Evolutionary conservation across 2,113 vertebrate species (phyloP), one percentile per base, ranked within the genome.

Genomic region (Epinephelus lanceolatus): DNA sequence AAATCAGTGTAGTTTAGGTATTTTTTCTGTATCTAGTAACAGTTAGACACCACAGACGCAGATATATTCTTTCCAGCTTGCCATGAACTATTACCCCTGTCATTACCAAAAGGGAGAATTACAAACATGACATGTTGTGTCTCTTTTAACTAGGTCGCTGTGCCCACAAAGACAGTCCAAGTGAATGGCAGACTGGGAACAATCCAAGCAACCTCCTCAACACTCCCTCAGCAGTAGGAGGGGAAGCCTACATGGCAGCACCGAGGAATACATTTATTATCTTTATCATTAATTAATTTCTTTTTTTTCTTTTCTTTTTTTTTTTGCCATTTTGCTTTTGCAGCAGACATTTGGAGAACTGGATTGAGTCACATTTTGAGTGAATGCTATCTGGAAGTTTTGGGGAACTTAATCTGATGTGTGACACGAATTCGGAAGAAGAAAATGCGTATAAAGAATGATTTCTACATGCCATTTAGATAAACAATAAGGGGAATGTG

Each of bases 121-220:
- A 49, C 53, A 81, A 87, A 83, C 52, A 74, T 86, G 33, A 84
- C 49, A 40, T 80, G 72, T 85, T 81, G 45, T 84, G 60, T 90
- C 75, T 86, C 61, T 63, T 78, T 80, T 61, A 47, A 75, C 81
- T 77, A 96, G 96, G 93, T 96, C 2, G 79, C 94, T 21, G 86
- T 71, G 40, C 90, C 93, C 73, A 85, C 69, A 71, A 96, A 95
- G 85, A 96, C 95, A 0, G 45, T 95, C 67, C 84, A 94, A 85
- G 95, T 96, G 78, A 96, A 96, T 12, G 94, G 95, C 61, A 93
- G 93, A 65, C 90, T 95, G 84, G 94, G 96, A 78, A 96, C 83
- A 21, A 93, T 96, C 72, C 90, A 89, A 30, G 51, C 91, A 55
- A 65, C 79, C n/a, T 90, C 88, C 33, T 77, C 87, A 19, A 57